Base-by-base conservation (phyloP, 1,140 invertebrate genomes). In the Zaprionus camerounensis region DNA sequence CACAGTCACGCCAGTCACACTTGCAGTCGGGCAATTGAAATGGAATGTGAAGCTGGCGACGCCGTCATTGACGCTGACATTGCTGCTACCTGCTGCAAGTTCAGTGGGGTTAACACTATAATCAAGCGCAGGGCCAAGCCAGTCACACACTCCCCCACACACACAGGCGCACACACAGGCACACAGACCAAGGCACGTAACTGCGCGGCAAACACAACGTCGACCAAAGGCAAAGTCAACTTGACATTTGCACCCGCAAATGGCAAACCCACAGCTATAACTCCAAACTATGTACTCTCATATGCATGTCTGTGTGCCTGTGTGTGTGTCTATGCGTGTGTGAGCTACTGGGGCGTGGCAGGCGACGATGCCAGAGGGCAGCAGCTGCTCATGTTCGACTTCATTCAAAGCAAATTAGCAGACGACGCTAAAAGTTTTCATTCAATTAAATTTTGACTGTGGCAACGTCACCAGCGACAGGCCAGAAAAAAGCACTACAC, bases 401-500 rank as follows among this genome's bases (percentile, higher is more conserved):
- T 90, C 79, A 88, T 88, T 90, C 76, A 91, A 88, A 85, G 82
- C 81, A 90, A 88, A 88, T 88, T 90, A 90, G 90, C 78, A 85
- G 72, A 34, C 78, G 69, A 78, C 84, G 76, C 78, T 88, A 81
- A 90, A 88, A 90, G 69, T 85, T 85, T 88, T 79, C 78, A 82
- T 88, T 90, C 86, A 88, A 88, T 88, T 88, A 80, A 90, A 82
- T 88, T 88, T 84, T 56, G 71, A 90, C 75, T 70, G 26, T 1
- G 26, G 31, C 31, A 31, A 31, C 31, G 28, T 31, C 28, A 36
- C 11, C 41, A 41, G 24, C 70, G 41, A 57, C 49, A 28, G 61
- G 34, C 55, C 17, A 73, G 41, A 44, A 46, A 51, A 71, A 69
- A 76, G 77, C 78, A 41, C 67, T 71, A 22, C 53, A 64, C 53